Evolutionary conservation across 2,888 invertebrate species (phyloP).

Genomic region (Cataglyphis albicans): DNA sequence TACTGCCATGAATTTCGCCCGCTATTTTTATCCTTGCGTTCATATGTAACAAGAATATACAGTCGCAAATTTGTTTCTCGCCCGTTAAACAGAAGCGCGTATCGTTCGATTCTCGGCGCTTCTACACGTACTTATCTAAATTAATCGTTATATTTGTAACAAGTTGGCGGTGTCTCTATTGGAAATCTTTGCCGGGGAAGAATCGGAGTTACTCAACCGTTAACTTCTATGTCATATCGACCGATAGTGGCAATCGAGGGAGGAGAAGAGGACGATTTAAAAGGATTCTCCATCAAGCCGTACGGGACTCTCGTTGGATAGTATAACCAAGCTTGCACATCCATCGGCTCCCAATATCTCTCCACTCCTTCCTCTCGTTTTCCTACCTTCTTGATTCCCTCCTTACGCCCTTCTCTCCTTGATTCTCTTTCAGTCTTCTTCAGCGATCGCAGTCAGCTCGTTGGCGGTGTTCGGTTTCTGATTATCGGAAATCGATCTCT

Average conservation of each 20-base stretch:
- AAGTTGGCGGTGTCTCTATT: conserved; percentile 30
- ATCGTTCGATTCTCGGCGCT: background rate
- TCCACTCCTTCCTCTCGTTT: background rate
- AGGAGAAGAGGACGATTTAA: conserved; percentile 48
- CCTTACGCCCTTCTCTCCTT: conserved; percentile 40
- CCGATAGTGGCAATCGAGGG: conserved; percentile 44
- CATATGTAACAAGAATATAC: background rate
- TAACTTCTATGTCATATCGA: conserved; percentile 53
- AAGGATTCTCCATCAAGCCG: conserved; percentile 55
- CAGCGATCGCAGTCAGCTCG: conserved; percentile 71
- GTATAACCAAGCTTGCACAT: conserved; percentile 52
- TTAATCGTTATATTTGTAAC: conserved; percentile 34
- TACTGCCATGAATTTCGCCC: conserved; percentile 6
- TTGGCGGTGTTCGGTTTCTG: conserved; percentile 76
- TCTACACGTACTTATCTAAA: conserved; percentile 31
- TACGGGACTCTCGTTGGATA: conserved; percentile 48
- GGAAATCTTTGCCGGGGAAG: conserved; percentile 32
- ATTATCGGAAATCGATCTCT: conserved; percentile 80
- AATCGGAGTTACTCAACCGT: conserved; percentile 48
- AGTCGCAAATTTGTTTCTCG: conserved; percentile 5
- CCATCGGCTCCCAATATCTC: conserved; percentile 48
- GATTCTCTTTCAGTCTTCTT: conserved; percentile 54
- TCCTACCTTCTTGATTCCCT: conserved; percentile 22
- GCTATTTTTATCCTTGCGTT: background rate
- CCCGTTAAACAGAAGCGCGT: conserved; percentile 22